Percentiles rank a stretch among this genome's conserved stretches.
These are phyloP conservation scores for Chanos chanos DNA, from an alignment of 2,797 vertebrate species.

Conservation along the genomic window DNA sequence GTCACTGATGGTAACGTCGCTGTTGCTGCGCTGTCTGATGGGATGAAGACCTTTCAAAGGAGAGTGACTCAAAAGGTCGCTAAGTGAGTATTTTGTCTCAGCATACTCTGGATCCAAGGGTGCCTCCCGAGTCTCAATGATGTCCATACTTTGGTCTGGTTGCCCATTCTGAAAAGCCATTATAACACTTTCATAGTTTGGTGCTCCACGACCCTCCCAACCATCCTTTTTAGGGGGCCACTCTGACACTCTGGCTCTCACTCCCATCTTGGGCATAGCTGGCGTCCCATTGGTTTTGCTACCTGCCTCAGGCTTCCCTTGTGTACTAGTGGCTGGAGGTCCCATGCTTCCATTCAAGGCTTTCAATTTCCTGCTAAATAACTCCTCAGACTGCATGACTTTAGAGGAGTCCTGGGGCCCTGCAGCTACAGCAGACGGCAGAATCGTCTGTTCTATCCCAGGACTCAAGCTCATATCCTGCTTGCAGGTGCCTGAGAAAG, in stretches of 20 bases:
- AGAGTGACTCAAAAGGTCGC: slow-evolving; percentile 82
- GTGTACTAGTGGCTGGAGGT: slow-evolving; percentile 71
- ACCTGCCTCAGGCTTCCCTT: slow-evolving; percentile 76
- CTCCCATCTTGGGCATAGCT: slow-evolving; percentile 96
- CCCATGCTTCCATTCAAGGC: slow-evolving; percentile 86
- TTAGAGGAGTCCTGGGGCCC: slow-evolving; percentile 77
- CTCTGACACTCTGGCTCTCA: slow-evolving; percentile 90
- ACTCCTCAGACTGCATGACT: slow-evolving; percentile 93
- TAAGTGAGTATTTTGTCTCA: slow-evolving; percentile 77
- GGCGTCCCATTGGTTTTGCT: slow-evolving; percentile 84
- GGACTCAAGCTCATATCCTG: slow-evolving; percentile 83
- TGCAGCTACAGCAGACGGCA: slow-evolving; percentile 70
- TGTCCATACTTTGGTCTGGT: slow-evolving; percentile 70
- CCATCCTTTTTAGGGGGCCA: slow-evolving; percentile 91
- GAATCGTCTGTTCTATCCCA: slow-evolving; percentile 76
- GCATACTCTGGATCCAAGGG: slow-evolving; percentile 78
- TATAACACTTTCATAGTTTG: slow-evolving; percentile 78
- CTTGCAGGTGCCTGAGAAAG: slow-evolving; percentile 56
- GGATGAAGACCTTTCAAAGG: slow-evolving; percentile 87
- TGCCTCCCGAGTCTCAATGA: slow-evolving; percentile 70
- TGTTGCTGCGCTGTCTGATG: slow-evolving; percentile 93
- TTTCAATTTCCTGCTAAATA: slow-evolving; percentile 90
- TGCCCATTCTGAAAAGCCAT: slow-evolving; percentile 82
- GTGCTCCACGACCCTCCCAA: slow-evolving; percentile 80
- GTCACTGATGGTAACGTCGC: slow-evolving; percentile 96